Base-by-base conservation (phyloP, 2,113 vertebrate genomes). In the Lepus americanus region DNA sequence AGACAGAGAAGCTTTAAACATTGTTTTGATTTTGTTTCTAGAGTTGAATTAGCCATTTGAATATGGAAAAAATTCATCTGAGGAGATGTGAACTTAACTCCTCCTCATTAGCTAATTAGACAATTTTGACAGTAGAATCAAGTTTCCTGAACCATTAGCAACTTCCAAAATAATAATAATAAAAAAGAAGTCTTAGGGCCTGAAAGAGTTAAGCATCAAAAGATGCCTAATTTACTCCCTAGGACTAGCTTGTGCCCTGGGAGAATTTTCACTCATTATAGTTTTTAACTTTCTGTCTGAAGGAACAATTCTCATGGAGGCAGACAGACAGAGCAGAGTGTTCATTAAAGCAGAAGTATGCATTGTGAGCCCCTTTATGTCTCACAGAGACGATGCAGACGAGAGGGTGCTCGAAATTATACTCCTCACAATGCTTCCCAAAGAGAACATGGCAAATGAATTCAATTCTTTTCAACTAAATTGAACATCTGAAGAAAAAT, bases 391-490 rank as follows among this genome's bases (percentile, higher is more conserved):
- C 84, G 82, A 25, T 33, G 87, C 79, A 73, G 85, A 90, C 63
- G 83, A 85, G 80, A 94, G 25, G 44, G 22, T 31, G n/a, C 51
- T 93, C 77, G 96, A 92, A 96, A 97, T 94, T 81, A 92, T 78
- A 39, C 85, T 92, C 79, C 72, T 69, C 80, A 92, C 87, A 90
- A 33, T 85, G 79, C 92, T 91, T 95, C 84, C 87, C 89, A 93
- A 95, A 87, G 81, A 96, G 94, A 93, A 80, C 59, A 55, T 82
- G 89, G 87, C 70, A 95, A 93, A 96, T 95, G 92, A 94, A 96
- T 96, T 93, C 89, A 92, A 79, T 95, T 92, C 90, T 94, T 96
- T 95, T 53, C 88, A 90, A 94, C 87, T 89, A 92, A 96, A 96
- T 83, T 86, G 90, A 92, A 93, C 93, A 94, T 94, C 94, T 59